These are phyloP conservation scores for Temnothorax unifasciatus DNA, from an alignment of 2,888 invertebrate species.

Conservation along the genomic window DNA sequence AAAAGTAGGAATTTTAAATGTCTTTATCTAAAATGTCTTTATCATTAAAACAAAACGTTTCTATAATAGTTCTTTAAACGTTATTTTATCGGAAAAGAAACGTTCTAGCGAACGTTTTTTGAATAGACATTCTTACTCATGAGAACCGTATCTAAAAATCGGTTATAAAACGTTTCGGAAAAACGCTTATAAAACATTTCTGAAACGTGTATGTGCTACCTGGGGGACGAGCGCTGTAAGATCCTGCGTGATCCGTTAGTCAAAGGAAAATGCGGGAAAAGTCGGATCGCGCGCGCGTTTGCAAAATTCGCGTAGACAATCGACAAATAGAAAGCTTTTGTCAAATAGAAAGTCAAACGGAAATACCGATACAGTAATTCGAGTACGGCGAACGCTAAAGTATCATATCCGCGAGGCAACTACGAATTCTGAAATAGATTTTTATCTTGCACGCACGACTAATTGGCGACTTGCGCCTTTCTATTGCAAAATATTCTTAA, in stretches of 20 bases:
- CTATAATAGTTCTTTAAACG: too few species aligned
- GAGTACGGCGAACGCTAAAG: slow-evolving; percentile 3
- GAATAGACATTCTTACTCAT: too few species aligned
- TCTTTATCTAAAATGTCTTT: too few species aligned
- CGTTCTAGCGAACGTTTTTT: too few species aligned
- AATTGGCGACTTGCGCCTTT: not conserved
- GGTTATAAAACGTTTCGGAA: too few species aligned
- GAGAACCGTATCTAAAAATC: too few species aligned
- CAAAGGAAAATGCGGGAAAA: not conserved
- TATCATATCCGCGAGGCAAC: not conserved
- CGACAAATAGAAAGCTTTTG: slow-evolving; percentile 15
- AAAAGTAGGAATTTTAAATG: too few species aligned
- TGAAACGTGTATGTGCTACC: too few species aligned
- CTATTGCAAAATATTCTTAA: not conserved
- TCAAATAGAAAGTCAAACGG: slow-evolving; percentile 25
- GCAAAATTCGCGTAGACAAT: not conserved
- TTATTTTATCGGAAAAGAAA: too few species aligned
- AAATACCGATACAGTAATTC: not conserved
- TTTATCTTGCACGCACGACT: not conserved
- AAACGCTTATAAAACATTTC: too few species aligned
- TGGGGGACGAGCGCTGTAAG: not conserved
- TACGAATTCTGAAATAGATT: not conserved
- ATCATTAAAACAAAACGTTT: too few species aligned
- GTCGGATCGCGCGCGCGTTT: not conserved
- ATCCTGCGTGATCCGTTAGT: not conserved